These are phyloP conservation scores for Gadus macrocephalus DNA, from an alignment of 2,113 vertebrate species.

Conservation along the genomic window DNA sequence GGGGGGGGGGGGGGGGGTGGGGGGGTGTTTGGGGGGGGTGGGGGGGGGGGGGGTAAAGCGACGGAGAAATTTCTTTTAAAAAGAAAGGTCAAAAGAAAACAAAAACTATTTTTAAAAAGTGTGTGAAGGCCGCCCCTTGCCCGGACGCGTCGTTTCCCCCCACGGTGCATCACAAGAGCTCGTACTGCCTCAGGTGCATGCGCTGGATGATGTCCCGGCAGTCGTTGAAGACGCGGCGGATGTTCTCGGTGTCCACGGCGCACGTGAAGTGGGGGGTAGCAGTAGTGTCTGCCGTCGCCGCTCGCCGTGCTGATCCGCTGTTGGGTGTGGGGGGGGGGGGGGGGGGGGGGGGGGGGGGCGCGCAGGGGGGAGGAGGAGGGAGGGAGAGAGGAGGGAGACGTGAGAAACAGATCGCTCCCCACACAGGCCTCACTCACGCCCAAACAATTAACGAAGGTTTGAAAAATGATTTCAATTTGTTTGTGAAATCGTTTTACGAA, in stretches of 20 bases:
- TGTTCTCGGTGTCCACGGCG: conserved; percentile 97
- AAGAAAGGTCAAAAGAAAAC: neutral
- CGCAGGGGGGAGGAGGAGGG: neutral
- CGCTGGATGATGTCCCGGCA: conserved; percentile 98
- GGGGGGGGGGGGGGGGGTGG: conserved; percentile 17
- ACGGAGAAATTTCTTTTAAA: neutral
- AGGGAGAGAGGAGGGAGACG: too few species aligned
- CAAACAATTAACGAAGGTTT: too few species aligned
- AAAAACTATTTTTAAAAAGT: neutral
- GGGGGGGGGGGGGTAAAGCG: conserved; percentile 29
- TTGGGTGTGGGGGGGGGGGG: neutral
- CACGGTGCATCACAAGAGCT: conserved; percentile 90
- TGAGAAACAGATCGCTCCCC: neutral
- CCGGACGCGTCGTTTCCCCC: too few species aligned
- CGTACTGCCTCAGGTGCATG: conserved; percentile 98
- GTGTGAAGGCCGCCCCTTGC: neutral
- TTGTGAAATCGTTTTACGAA: too few species aligned
- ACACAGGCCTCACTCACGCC: too few species aligned
- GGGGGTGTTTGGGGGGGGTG: conserved; percentile 40
- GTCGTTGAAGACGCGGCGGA: conserved; percentile 97
- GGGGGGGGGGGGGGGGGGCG: neutral
- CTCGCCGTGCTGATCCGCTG: conserved; percentile 98
- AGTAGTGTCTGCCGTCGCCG: conserved; percentile 93
- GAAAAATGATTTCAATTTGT: too few species aligned
- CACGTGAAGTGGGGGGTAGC: conserved; percentile 97